phyloP scores from a whole-genome alignment of 2,113 vertebrate genomes.

The Talpa occidentalis region DNA sequence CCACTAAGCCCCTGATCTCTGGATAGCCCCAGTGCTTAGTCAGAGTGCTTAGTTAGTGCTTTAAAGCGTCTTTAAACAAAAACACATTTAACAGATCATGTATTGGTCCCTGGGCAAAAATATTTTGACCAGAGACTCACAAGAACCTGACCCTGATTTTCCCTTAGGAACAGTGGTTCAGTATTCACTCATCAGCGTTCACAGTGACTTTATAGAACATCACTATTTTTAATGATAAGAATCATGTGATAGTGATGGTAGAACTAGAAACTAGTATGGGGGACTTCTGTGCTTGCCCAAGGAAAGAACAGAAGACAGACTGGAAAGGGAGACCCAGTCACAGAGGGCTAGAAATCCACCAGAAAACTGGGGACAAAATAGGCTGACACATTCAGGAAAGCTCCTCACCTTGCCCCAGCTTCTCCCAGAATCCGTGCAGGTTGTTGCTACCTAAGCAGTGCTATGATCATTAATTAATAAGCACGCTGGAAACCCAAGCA shows the following conservation, averaged over 20 bases:
- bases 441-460: constrained; percentile 39
- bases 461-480: constrained; percentile 72
- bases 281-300: background rate
- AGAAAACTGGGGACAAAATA: background rate
- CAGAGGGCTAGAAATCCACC: background rate
- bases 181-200: background rate
- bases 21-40: background rate
- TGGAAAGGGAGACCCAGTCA: no score
- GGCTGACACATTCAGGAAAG: background rate
- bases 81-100: background rate
- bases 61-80: background rate
- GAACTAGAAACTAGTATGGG: background rate
- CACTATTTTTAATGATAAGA: background rate
- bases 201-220: background rate
- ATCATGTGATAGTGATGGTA: background rate
- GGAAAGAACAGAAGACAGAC: background rate
- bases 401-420: background rate
- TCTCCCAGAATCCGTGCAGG: background rate
- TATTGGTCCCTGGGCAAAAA: background rate
- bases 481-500: constrained; percentile 56
- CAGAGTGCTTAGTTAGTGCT: background rate
- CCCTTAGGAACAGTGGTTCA: background rate
- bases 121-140: background rate
- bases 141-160: constrained; percentile 11
- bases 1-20: background rate